Evolutionary conservation across 2,113 vertebrate genomes (phyloP).

Genomic region (Propithecus coquereli): DNA sequence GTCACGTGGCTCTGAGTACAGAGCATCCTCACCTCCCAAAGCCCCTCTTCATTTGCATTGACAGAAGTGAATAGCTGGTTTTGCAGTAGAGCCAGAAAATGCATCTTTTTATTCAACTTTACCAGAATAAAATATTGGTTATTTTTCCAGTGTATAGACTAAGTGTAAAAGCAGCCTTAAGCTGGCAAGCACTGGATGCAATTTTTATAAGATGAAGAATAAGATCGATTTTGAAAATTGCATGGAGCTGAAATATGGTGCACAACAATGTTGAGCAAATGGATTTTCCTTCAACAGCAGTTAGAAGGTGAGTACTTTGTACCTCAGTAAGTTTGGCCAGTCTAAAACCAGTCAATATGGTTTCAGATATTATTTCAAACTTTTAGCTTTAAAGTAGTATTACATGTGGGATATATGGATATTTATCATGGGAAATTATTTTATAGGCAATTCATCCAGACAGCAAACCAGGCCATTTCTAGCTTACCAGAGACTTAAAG

Average conservation of each 20-base stretch:
- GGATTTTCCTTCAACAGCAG: slow-evolving; percentile 42
- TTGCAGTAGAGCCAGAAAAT: neutral
- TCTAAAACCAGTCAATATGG: neutral
- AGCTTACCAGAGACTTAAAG: slow-evolving; percentile 37
- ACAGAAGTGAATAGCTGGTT: neutral
- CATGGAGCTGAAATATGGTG: slow-evolving; percentile 14
- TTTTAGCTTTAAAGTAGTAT: slow-evolving; percentile 31
- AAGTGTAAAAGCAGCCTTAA: slow-evolving; percentile 6
- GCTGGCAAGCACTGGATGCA: neutral
- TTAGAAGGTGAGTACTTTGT: neutral
- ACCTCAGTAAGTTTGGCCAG: neutral
- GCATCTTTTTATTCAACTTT: neutral
- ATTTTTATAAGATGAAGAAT: slow-evolving; percentile 55
- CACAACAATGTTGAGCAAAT: slow-evolving; percentile 5
- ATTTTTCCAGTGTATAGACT: neutral
- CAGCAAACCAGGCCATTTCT: slow-evolving; percentile 43
- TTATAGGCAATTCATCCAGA: slow-evolving; percentile 27
- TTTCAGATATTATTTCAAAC: slow-evolving; percentile 51
- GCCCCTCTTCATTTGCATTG: neutral
- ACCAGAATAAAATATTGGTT: slow-evolving; percentile 5
- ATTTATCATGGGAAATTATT: slow-evolving; percentile 35
- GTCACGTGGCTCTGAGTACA: neutral
- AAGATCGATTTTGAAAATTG: slow-evolving; percentile 65
- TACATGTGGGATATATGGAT: neutral
- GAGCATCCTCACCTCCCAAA: neutral